Base-by-base conservation (phyloP, 2,113 vertebrate genomes). In the Nestor notabilis region DNA sequence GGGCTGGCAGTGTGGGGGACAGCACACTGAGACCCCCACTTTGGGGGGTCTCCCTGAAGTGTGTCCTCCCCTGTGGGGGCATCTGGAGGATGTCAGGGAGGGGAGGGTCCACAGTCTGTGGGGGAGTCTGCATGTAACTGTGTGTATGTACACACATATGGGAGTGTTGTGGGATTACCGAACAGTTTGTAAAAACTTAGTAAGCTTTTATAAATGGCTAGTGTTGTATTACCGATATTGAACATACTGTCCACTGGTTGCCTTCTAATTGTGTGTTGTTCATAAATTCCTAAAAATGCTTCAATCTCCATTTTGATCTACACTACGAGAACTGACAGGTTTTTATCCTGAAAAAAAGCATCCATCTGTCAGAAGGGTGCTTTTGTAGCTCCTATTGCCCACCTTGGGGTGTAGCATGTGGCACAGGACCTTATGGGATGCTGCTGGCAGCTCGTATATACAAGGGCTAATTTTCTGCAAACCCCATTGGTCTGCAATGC, bases 61-160 rank as follows among this genome's bases (percentile, higher is more conserved):
- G 20, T 5, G 11, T 39, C 29, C 18, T 60, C 12, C 10, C 4
- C 12, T 24, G 1, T 0, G 0, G 17, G 3, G 17, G 7, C 16
- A 21, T 7, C 10, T 20, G 13, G 23, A 37, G 15, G 28, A 25
- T 9, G 11, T 27, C n/a, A n/a, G 33, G 41, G 56, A 13, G 41
- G 7, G 25, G 24, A 83, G 79, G n/a, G 31, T 17, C 47, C 47
- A 41, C 0, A 1, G n/a, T 43, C 3, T 1, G 25, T 23, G 75
- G 8, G 3, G 20, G 3, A 71, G 14, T 29, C 41, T 47, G 53
- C 25, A 8, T 0, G 0, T 13, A 55, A 25, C 33, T 27, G 0
- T 11, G 15, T 20, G 47, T 6, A 8, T 44, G 12, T 12, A 27
- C 1, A n/a, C 39, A 23, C 24, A 25, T 1, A 33, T 8, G 13